Evolutionary conservation across 1,140 invertebrate species (phyloP).

Genomic region (Lethrus apterus): DNA sequence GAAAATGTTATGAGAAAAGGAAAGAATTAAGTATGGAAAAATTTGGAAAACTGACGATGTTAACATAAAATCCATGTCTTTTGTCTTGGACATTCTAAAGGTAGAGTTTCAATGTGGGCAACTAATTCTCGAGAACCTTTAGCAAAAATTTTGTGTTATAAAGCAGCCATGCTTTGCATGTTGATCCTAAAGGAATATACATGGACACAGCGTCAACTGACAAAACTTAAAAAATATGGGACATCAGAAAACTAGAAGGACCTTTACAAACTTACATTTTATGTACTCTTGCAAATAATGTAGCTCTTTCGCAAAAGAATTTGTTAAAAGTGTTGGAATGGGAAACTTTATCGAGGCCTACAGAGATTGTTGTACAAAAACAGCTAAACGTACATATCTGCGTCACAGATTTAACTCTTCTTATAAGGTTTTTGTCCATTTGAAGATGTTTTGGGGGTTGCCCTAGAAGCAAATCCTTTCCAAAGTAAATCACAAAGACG

Average conservation of each 20-base stretch:
- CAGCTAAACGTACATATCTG: constrained; percentile 60
- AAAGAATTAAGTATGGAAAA: too few species aligned
- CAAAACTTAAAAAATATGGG: constrained; percentile 86
- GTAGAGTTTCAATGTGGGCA: constrained; percentile 92
- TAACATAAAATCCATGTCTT: constrained; percentile 94
- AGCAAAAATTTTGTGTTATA: constrained; percentile 88
- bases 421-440: constrained; percentile 88
- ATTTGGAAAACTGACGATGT: constrained; percentile 66
- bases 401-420: constrained; percentile 60
- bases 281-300: constrained; percentile 56
- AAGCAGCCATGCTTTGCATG: constrained; percentile 71
- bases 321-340: constrained; percentile 68
- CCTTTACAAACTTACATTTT: constrained; percentile 66
- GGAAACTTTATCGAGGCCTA: constrained; percentile 79
- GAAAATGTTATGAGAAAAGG: too few species aligned
- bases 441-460: constrained; percentile 95
- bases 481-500: constrained; percentile 84
- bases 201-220: constrained; percentile 86
- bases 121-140: constrained; percentile 81
- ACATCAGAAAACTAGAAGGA: constrained; percentile 75
- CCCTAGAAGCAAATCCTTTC: constrained; percentile 93
- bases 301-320: constrained; percentile 85
- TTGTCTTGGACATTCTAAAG: constrained; percentile 83
- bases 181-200: constrained; percentile 82
- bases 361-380: constrained; percentile 53